These are phyloP conservation scores for Polydrusus cervinus DNA, from an alignment of 2,888 invertebrate genomes.

Conservation along the genomic window DNA sequence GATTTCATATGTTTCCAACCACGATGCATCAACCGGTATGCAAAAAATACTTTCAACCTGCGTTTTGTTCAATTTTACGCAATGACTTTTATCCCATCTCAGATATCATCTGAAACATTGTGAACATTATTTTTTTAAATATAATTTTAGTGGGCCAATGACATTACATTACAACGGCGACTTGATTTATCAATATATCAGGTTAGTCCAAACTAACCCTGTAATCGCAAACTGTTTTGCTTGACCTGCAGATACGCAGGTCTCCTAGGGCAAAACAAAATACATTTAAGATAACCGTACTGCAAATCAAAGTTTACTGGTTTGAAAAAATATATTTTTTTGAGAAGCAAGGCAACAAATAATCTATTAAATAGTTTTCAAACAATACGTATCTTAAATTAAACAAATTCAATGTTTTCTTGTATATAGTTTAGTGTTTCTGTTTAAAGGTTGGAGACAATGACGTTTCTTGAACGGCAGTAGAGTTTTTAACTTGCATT, in stretches of 20 bases:
- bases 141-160: neutral
- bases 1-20: too few species aligned
- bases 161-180: neutral
- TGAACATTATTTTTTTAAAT: too few species aligned
- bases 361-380: neutral
- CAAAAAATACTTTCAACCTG: too few species aligned
- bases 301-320: neutral
- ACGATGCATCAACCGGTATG: too few species aligned
- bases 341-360: neutral
- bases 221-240: slow-evolving; percentile 12
- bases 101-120: too few species aligned
- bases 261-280: slow-evolving; percentile 13
- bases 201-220: slow-evolving; percentile 6
- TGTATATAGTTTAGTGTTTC: too few species aligned
- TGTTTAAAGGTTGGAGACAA: too few species aligned
- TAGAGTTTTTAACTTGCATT: too few species aligned
- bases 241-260: slow-evolving; percentile 9
- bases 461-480: too few species aligned
- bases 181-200: neutral
- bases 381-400: too few species aligned
- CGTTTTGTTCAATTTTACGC: too few species aligned
- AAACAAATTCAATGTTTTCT: neutral
- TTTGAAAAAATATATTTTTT: neutral
- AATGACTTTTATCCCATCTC: too few species aligned
- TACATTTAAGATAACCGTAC: slow-evolving; percentile 4